Evolutionary conservation across 2,888 invertebrate genomes (phyloP), one percentile per base, ranked within the genome.

Genomic region (Plebejus anna): DNA sequence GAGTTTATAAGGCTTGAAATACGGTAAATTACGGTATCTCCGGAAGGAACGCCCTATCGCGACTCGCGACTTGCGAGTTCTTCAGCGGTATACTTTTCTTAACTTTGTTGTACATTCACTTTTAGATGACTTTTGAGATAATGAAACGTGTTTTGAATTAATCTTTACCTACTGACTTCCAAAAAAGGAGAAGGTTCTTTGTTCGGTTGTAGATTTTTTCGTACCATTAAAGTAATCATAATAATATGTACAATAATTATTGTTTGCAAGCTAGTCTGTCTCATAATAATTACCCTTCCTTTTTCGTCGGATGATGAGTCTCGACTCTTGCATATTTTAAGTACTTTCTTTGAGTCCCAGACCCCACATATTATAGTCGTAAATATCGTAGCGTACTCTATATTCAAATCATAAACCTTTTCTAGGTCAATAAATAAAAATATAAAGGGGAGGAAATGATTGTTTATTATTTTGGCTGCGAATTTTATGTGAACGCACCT

Each of bases 401-500:
- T 59, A 59, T 28, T 22, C 28, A 61, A 28, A 16, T 55, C 51
- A 36, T 32, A 66, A 66, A 66, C 13, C 4, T 66, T 66, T 16
- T 66, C 16, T 32, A 32, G 66, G 32, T 32, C 32, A 32, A 66
- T 28, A 32, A 66, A 32, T 66, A 66, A 5, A 66, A 66, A 32
- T 66, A 66, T 66, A 32, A 42, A 42, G n/a, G 71, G n/a, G 42
- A 71, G 71, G 42, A 42, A 71, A 42, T 71, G n/a, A 16, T n/a
- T 71, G 71, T 71, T 71, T 71, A 42, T 71, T 71, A 71, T 71
- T 70, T 71, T 71, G n/a, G 71, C 71, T 42, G 42, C 16, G 42
- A 71, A 71, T 71, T 71, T 38, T n/a, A 42, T 22, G 38, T 71
- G 71, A 42, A 66, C 66, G 71, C 71, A 71, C 42, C 71, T 71